Evolutionary conservation across 2,113 vertebrate species (phyloP), one percentile per base, ranked within the genome.

Genomic region (Dasypus novemcinctus): DNA sequence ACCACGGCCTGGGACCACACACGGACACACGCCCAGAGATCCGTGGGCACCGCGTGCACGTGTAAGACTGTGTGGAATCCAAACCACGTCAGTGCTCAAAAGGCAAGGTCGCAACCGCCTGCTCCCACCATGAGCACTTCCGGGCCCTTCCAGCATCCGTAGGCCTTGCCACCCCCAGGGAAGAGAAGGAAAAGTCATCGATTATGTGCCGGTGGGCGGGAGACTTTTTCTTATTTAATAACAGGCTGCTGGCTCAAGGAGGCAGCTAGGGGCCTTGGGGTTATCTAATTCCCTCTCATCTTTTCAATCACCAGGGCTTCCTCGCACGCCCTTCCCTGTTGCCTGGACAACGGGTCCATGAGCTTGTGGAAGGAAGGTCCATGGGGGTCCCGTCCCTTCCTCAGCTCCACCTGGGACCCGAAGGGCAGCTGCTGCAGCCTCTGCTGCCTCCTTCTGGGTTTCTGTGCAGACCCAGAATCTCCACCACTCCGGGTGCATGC

Each of bases 81-180:
- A 49, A 5, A 46, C 5, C 43, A 9, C 9, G 43, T 9, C 43
- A 9, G 43, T 46, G 43, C 43, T 5, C 43, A 9, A 46, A 46
- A 46, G 43, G 43, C 43, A 46, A 54, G 54, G 54, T 17, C 3
- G 54, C 54, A 54, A 4, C 54, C 54, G 18, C 2, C n/a, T n/a
- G 4, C 15, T 54, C 17, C 14, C 54, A 18, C 54, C 54, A 54
- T 17, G 54, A 54, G 20, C 41, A 2, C 27, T 80, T 80, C 66
- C 33, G 20, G n/a, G 31, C 12, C 12, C 36, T 57, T 54, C 91
- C 54, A 9, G 23, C 0, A 21, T 20, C 61, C 20, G 17, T 41
- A 49, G 63, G 57, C 4, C 20, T 5, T 0, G 0, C 33, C 8
- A 2, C 14, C 54, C 36, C 85, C 43, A 6, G 75, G 38, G 5